Percentiles rank a stretch among this genome's conserved stretches.
These are phyloP conservation scores for Palaemon carinicauda DNA, from an alignment of 1,140 invertebrate genomes.

Conservation along the genomic window DNA sequence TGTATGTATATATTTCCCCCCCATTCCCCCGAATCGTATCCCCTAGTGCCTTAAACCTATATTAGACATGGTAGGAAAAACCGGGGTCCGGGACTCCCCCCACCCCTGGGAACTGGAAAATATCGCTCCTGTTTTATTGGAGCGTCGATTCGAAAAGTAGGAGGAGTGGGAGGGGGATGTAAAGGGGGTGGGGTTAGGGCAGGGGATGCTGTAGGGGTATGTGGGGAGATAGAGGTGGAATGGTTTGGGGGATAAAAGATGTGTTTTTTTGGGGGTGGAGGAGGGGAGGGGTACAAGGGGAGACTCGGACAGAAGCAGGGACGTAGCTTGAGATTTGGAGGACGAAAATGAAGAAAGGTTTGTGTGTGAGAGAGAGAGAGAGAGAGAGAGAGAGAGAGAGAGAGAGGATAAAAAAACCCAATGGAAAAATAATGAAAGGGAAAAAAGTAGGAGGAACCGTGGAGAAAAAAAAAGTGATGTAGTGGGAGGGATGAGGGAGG, in stretches of 20 bases:
- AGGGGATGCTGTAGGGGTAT: background rate
- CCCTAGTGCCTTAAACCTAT: background rate
- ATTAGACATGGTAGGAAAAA: conserved; percentile 4
- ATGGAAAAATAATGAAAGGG: too few relatives aligned
- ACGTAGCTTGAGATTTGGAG: too few relatives aligned
- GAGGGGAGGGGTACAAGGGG: background rate
- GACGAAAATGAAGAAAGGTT: too few relatives aligned
- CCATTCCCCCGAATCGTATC: background rate
- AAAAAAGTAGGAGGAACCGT: too few relatives aligned
- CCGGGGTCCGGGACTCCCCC: background rate
- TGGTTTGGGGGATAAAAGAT: background rate
- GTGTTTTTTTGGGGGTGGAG: too few relatives aligned
- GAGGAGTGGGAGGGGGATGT: background rate
- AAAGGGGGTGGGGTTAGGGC: background rate
- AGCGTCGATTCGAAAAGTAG: background rate
- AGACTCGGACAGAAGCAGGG: too few relatives aligned
- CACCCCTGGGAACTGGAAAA: conserved; percentile 7
- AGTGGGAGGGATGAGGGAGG: too few relatives aligned
- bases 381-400: too few relatives aligned
- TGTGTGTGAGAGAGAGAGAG: too few relatives aligned
- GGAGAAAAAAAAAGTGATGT: too few relatives aligned
- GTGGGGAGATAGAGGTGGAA: background rate
- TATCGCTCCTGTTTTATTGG: conserved; percentile 30
- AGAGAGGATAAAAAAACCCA: too few relatives aligned
- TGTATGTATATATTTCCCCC: background rate